Conservation (phyloP, 2,888 invertebrate genomes). For the Amorpha juglandis region DNA sequence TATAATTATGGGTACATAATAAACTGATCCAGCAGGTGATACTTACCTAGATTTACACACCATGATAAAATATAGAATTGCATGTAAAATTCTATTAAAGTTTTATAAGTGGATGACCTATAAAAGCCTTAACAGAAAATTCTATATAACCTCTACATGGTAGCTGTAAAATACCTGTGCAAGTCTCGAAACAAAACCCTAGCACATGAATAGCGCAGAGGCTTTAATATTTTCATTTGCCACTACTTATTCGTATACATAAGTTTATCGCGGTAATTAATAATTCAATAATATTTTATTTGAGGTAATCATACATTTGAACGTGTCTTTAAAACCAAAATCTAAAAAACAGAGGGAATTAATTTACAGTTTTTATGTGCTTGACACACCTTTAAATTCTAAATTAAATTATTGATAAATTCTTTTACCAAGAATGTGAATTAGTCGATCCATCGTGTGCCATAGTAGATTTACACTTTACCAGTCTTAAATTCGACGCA, state of each 20-base stretch:
- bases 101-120: not conserved
- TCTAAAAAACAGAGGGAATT: not conserved
- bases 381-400: not conserved
- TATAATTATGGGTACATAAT: no score
- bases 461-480: constrained; percentile 52
- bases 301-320: no score
- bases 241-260: not conserved
- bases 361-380: not conserved
- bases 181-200: constrained; percentile 8
- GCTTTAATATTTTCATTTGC: constrained; percentile 2
- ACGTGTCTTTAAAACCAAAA: not conserved
- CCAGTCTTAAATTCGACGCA: constrained; percentile 48
- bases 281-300: no score
- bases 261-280: not conserved
- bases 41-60: no score
- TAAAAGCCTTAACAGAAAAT: not conserved
- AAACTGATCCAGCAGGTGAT: no score
- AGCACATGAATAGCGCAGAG: not conserved
- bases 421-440: not conserved
- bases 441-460: constrained; percentile 40
- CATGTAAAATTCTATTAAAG: not conserved
- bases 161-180: constrained; percentile 2
- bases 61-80: no score
- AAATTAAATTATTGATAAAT: no score
- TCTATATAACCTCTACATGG: not conserved